A percentile compares a stretch with the other conserved stretches of the same genome.
phyloP scores from a whole-genome alignment of 2,888 invertebrate species.

The Tolmerus cingulatus region DNA sequence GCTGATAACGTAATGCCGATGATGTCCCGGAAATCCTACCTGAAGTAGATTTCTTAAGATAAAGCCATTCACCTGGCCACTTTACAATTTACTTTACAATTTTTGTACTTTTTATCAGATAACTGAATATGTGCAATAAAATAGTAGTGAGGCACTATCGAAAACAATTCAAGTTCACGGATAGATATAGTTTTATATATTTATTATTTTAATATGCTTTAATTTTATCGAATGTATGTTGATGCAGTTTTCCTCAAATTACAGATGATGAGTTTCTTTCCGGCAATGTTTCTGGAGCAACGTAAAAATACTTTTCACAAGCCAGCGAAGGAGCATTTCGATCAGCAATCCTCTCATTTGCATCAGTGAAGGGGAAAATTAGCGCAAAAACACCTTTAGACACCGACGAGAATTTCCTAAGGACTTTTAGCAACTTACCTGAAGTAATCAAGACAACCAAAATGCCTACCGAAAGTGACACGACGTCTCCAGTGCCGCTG shows the following conservation, averaged over 20 bases:
- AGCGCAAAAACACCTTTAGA: not conserved
- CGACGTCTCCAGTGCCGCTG: conserved; percentile 46
- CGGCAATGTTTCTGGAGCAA: not conserved
- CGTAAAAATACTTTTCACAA: conserved; percentile 2
- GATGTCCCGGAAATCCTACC: no score
- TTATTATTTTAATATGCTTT: not conserved
- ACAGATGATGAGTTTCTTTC: not conserved
- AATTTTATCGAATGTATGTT: not conserved
- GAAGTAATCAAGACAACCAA: not conserved
- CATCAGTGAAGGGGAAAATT: not conserved
- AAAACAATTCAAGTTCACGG: no score
- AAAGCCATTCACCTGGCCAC: no score
- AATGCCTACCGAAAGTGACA: conserved; percentile 49
- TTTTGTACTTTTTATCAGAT: no score
- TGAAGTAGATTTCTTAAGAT: no score
- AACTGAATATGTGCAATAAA: no score
- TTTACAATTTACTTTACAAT: no score
- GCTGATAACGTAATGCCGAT: no score
- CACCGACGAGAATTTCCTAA: not conserved
- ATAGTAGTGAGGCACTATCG: no score
- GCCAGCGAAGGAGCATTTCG: not conserved
- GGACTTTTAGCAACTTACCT: not conserved
- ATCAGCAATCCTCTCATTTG: not conserved
- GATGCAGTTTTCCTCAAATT: not conserved
- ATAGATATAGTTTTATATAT: not conserved